Conservation (phyloP, 2,888 invertebrate genomes). For the Minunthozetes semirufus region DNA sequence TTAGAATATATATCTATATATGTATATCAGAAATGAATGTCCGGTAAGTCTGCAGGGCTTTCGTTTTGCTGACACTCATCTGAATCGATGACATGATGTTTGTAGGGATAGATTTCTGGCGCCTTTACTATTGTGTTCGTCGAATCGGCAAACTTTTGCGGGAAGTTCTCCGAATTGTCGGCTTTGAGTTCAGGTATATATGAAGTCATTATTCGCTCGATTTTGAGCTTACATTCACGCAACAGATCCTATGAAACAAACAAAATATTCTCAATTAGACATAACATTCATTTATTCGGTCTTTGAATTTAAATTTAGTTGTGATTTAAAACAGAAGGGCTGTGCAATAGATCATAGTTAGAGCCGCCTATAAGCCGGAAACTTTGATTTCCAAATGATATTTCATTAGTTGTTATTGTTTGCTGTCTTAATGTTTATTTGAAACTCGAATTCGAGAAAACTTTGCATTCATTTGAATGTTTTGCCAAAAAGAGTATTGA, state of each 20-base stretch:
- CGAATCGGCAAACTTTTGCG: constrained; percentile 12
- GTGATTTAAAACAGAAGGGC: neutral
- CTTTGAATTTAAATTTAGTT: constrained; percentile 3
- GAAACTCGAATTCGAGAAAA: neutral
- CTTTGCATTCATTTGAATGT: constrained; percentile 5
- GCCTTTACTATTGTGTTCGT: neutral
- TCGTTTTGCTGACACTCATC: constrained; percentile 5
- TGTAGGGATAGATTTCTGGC: constrained; percentile 10
- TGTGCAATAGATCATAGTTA: too few species aligned
- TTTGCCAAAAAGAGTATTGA: constrained; percentile 12
- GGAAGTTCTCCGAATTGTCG: constrained; percentile 1
- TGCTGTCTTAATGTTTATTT: constrained; percentile 16
- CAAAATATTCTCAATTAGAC: constrained; percentile 32
- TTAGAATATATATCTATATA: too few species aligned
- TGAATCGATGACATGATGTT: neutral
- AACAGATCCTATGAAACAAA: constrained; percentile 64
- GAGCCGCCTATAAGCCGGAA: neutral
- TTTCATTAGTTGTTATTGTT: constrained; percentile 25
- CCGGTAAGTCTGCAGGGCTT: neutral
- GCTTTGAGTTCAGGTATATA: constrained; percentile 11
- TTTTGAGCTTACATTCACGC: constrained; percentile 67
- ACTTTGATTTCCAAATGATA: constrained; percentile 1
- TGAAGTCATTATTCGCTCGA: constrained; percentile 63
- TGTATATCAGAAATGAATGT: constrained; percentile 3
- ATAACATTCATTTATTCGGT: neutral